Percentiles rank a stretch among this genome's conserved stretches.
phyloP scores from a whole-genome alignment of 2,113 vertebrate genomes.

The Eurystomus gularis region DNA sequence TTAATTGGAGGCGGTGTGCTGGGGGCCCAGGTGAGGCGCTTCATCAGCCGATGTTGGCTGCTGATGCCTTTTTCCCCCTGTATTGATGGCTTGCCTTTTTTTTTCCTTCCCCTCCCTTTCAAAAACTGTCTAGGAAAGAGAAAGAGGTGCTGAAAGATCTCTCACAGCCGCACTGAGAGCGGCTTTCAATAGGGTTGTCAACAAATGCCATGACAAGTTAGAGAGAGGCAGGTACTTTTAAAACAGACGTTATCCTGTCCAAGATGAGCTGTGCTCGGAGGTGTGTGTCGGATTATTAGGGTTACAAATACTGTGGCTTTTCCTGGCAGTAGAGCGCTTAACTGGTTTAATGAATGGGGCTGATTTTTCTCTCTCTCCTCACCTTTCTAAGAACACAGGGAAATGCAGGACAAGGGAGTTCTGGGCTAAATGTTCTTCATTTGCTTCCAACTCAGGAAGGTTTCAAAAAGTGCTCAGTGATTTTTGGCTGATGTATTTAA shows the following conservation, averaged over 20 bases:
- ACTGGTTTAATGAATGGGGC: background rate
- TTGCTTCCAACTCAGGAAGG: background rate
- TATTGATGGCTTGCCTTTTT: constrained; percentile 53
- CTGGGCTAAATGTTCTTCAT: background rate
- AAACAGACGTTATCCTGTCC: constrained; percentile 57
- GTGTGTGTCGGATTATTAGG: constrained; percentile 30
- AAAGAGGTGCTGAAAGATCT: constrained; percentile 56
- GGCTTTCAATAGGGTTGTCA: constrained; percentile 75
- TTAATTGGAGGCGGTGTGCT: constrained; percentile 97
- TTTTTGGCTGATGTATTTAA: background rate
- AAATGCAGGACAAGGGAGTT: background rate
- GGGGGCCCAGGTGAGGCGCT: constrained; percentile 84
- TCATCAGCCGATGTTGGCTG: constrained; percentile 71
- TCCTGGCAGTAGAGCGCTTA: background rate
- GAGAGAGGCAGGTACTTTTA: constrained; percentile 41
- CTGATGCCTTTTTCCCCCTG: constrained; percentile 52
- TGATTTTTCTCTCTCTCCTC: background rate
- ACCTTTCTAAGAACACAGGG: background rate
- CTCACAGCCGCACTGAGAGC: constrained; percentile 29
- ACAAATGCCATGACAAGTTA: constrained; percentile 64
- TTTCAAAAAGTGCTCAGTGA: background rate
- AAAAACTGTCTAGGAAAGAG: constrained; percentile 70
- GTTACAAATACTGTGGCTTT: constrained; percentile 52
- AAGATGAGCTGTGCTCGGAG: constrained; percentile 10
- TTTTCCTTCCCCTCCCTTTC: constrained; percentile 39